A percentile compares a stretch with the other conserved stretches of the same genome.
Conservation (phyloP, 23 tunicate species). For the Trididemnum nubilum region DNA sequence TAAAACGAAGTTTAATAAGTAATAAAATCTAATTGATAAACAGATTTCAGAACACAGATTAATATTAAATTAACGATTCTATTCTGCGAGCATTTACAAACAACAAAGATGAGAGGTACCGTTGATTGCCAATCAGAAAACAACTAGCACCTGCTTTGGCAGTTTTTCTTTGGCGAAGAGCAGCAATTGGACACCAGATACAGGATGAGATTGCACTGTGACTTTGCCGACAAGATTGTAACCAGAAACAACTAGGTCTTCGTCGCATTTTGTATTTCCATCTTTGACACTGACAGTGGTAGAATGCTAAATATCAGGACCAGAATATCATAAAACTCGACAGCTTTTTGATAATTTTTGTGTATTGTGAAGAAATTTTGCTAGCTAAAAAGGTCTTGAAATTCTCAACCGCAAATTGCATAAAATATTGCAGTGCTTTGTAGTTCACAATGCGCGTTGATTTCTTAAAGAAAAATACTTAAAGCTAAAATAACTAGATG, state of each 20-base stretch:
- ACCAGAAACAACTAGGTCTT: conserved; percentile 69
- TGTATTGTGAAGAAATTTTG: not conserved
- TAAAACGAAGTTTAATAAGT: too few species aligned
- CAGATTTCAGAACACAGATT: too few species aligned
- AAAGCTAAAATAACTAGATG: too few species aligned
- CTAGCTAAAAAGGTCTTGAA: not conserved
- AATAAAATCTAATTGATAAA: too few species aligned
- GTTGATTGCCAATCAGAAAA: too few species aligned
- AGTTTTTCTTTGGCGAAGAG: conserved; percentile 57
- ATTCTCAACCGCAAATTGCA: not conserved
- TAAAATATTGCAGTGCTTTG: too few species aligned
- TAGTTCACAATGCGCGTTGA: too few species aligned
- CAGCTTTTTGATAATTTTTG: not conserved
- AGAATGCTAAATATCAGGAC: conserved; percentile 1
- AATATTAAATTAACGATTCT: too few species aligned
- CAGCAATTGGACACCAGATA: conserved; percentile 69
- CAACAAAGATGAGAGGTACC: too few species aligned
- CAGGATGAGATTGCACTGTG: conserved; percentile 54
- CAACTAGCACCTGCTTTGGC: conserved; percentile 40
- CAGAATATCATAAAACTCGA: not conserved
- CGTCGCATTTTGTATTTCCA: conserved; percentile 44
- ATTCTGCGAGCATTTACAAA: too few species aligned
- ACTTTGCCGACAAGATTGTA: conserved; percentile 76
- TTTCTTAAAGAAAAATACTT: too few species aligned
- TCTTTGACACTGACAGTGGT: conserved; percentile 49